These are phyloP conservation scores for Ciconia stormi DNA, from an alignment of 2,113 vertebrate species.

Conservation along the genomic window DNA sequence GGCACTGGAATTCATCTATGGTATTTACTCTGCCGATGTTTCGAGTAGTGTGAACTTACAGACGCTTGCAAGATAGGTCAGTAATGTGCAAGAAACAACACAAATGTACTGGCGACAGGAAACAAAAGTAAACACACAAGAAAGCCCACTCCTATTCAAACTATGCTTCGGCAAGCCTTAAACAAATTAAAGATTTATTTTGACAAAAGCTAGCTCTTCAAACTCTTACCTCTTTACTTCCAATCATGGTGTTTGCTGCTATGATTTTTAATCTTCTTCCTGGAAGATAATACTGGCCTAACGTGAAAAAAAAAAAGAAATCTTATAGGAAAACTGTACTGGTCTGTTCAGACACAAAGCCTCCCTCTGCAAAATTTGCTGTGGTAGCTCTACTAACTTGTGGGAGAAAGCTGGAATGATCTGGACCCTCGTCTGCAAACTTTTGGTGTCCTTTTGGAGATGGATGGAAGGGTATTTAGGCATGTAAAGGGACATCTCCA, in stretches of 20 bases:
- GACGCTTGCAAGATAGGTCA: neutral
- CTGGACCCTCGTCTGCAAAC: neutral
- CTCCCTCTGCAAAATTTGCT: neutral
- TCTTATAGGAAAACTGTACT: fast-evolving
- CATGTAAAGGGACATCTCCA: neutral
- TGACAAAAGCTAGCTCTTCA: neutral
- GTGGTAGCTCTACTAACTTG: neutral
- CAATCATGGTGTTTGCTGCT: neutral
- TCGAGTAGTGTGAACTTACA: neutral
- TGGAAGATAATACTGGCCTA: neutral
- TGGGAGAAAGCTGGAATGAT: neutral
- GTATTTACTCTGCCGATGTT: neutral
- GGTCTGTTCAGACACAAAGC: neutral
- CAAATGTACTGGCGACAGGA: neutral
- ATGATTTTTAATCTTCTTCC: neutral
- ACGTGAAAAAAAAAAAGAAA: neutral
- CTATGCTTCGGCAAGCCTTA: neutral
- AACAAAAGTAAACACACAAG: neutral
- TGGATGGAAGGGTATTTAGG: neutral
- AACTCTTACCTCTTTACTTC: neutral
- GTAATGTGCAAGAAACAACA: neutral
- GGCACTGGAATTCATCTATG: neutral
- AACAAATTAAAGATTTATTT: neutral
- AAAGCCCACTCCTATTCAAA: neutral
- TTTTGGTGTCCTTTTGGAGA: neutral